Conservation (phyloP, 1,140 invertebrate species). For the Scaptodrosophila lebanonensis region DNA sequence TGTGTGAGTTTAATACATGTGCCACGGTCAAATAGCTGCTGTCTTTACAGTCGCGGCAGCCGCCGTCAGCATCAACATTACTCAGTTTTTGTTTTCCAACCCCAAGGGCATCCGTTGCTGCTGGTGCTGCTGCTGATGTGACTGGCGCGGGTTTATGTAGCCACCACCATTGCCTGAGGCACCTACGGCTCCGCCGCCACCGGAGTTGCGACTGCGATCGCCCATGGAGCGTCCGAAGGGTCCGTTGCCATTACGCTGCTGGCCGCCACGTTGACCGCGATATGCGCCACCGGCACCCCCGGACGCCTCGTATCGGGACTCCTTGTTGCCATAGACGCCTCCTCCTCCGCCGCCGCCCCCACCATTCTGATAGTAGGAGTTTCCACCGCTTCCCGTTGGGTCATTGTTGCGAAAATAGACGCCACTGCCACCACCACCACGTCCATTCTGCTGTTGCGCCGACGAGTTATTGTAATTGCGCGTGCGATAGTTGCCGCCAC, state of each 20-base stretch:
- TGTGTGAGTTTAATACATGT: conserved; percentile 56
- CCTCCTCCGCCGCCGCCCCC: conserved; percentile 29
- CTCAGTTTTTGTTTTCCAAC: conserved; percentile 71
- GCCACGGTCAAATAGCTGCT: conserved; percentile 31
- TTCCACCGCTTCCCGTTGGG: conserved; percentile 33
- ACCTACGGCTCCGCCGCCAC: conserved; percentile 17
- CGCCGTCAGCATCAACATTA: background rate
- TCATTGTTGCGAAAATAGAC: conserved; percentile 76
- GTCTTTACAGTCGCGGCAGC: background rate
- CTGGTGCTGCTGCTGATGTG: conserved; percentile 38
- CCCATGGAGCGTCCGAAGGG: conserved; percentile 56
- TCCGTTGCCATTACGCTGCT: conserved; percentile 55
- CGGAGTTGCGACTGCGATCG: conserved; percentile 50
- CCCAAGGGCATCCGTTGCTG: conserved; percentile 62
- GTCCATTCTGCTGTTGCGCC: conserved; percentile 61
- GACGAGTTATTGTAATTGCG: conserved; percentile 59
- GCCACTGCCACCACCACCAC: conserved; percentile 43
- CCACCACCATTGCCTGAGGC: conserved; percentile 35
- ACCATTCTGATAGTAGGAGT: conserved; percentile 53
- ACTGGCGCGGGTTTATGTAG: conserved; percentile 64
- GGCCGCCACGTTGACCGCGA: conserved; percentile 58
- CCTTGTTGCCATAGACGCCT: conserved; percentile 43
- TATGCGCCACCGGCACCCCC: conserved; percentile 47
- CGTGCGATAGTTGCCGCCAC: conserved; percentile 51
- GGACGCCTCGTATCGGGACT: conserved; percentile 62